Percentiles rank a stretch among this genome's conserved stretches.
phyloP scores from a whole-genome alignment of 2,113 vertebrate genomes.

The Malurus alboscapulatus region DNA sequence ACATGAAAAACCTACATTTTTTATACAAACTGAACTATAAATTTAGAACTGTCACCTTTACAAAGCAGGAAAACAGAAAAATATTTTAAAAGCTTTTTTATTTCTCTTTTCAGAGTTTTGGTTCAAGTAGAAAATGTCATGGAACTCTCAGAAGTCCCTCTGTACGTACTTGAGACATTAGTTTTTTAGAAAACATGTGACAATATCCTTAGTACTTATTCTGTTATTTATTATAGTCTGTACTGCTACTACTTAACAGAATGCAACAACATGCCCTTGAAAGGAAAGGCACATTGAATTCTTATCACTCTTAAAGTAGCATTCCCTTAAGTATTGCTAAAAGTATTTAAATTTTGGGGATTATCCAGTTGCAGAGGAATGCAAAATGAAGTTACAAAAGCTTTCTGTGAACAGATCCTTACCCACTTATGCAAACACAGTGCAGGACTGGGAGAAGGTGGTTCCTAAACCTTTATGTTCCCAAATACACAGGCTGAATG shows the following conservation, averaged over 20 bases:
- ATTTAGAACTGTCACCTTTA: neutral
- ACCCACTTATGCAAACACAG: neutral
- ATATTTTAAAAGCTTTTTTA: neutral
- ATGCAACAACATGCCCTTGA: neutral
- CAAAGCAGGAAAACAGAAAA: neutral
- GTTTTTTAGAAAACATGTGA: neutral
- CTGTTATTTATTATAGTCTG: neutral
- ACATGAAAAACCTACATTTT: accelerated
- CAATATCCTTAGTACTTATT: neutral
- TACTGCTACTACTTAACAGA: neutral
- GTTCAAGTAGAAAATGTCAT: neutral
- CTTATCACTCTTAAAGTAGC: neutral
- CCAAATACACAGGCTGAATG: neutral
- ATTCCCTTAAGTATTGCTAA: neutral
- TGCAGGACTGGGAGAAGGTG: neutral
- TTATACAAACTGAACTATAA: neutral
- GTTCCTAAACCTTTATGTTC: neutral
- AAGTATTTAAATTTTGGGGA: neutral
- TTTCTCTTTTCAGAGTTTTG: neutral
- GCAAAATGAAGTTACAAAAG: neutral
- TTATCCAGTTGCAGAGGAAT: neutral
- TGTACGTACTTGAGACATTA: neutral
- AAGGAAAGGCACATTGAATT: neutral
- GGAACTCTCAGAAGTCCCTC: neutral
- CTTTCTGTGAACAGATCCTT: neutral